Percentiles rank a stretch among this genome's conserved stretches.
phyloP scores from a whole-genome alignment of 2,888 invertebrate genomes.

The Lepidochrysops patricia region DNA sequence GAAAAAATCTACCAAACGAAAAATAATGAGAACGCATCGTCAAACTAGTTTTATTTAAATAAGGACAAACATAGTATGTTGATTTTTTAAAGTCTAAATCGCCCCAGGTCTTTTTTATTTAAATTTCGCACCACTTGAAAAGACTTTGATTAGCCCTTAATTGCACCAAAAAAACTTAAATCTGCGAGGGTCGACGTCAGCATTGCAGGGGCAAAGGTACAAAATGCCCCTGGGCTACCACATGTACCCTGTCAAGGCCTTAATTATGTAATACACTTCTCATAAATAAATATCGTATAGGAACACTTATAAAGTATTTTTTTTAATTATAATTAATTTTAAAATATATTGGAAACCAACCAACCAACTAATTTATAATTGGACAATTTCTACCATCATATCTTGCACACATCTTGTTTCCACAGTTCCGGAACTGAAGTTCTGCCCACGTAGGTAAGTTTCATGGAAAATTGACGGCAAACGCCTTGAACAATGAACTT shows the following conservation, averaged over 20 bases:
- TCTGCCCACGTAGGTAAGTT: conserved; percentile 34
- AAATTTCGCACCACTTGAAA: background rate
- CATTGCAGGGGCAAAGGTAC: background rate
- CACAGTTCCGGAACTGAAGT: conserved; percentile 39
- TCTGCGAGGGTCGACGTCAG: background rate
- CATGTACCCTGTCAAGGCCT: background rate
- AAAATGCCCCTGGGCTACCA: background rate
- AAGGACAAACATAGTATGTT: no score
- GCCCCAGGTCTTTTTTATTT: background rate
- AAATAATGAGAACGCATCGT: no score
- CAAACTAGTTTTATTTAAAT: no score
- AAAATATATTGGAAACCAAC: no score
- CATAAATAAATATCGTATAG: no score
- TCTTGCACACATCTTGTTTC: conserved; percentile 34
- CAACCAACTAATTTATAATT: background rate
- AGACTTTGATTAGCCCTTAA: background rate
- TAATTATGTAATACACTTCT: conserved; percentile 11
- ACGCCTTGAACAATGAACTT: conserved; percentile 17
- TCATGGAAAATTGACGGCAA: conserved; percentile 22
- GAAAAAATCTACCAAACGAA: no score
- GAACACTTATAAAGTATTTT: no score
- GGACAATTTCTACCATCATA: conserved; percentile 30
- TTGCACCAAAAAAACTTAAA: background rate
- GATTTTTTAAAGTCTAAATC: no score
- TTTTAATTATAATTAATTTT: no score